Evolutionary conservation across 2,113 vertebrate species (phyloP).

Genomic region (Orientallactaga bullata): DNA sequence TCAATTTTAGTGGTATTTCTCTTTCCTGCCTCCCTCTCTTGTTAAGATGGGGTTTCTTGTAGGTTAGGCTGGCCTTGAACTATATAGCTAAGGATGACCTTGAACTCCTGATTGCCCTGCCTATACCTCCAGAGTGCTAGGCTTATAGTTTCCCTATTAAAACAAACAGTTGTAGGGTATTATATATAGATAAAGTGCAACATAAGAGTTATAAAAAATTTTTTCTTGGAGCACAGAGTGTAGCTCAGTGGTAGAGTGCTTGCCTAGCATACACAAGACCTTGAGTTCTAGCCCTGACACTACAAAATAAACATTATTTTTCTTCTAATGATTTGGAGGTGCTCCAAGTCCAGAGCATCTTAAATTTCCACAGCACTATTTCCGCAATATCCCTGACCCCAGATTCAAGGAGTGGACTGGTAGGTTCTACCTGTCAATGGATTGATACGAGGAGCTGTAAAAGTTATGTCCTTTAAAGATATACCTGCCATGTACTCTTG

Average conservation of each 20-base stretch:
- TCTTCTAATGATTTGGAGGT: not conserved
- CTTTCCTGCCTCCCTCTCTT: not conserved
- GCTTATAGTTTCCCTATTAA: not conserved
- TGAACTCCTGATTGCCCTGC: not conserved
- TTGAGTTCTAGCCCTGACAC: not conserved
- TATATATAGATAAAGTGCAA: conserved; percentile 48
- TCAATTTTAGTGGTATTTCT: conserved; percentile 13
- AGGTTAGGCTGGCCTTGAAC: not conserved
- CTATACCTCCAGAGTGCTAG: not conserved
- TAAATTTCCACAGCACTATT: not conserved
- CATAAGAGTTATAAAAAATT: conserved; percentile 35
- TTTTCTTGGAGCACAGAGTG: not conserved
- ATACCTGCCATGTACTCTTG: conserved; percentile 20
- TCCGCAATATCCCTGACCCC: not conserved
- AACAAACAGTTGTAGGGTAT: conserved; percentile 16
- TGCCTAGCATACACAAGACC: not conserved
- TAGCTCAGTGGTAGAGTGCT: not conserved
- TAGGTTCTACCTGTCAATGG: not conserved
- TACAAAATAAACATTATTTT: not conserved
- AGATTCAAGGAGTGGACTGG: not conserved
- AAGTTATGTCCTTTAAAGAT: conserved; percentile 6
- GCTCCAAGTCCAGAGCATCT: not conserved
- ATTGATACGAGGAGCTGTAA: not conserved
- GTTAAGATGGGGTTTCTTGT: not conserved
- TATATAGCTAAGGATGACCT: not conserved